Evolutionary conservation across 1,140 invertebrate species (phyloP).

Genomic region (Eulimnadia texana): DNA sequence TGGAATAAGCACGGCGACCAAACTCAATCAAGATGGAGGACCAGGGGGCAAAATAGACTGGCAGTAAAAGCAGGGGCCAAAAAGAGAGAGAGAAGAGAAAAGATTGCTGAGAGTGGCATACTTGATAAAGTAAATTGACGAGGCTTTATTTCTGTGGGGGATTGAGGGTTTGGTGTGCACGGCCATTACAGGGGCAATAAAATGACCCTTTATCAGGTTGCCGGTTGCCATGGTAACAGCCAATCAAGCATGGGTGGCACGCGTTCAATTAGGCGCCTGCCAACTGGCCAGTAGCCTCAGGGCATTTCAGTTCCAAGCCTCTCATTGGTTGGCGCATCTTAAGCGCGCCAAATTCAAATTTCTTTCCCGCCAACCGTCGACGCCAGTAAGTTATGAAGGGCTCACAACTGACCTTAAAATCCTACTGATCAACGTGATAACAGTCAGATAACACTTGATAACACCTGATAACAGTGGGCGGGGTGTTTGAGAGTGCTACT

Average conservation of each 20-base stretch:
- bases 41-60: too few species aligned
- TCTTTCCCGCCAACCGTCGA: too few species aligned
- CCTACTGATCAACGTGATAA: too few species aligned
- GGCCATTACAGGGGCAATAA: not conserved
- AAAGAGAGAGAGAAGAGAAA: not conserved
- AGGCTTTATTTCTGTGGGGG: not conserved
- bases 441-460: too few species aligned
- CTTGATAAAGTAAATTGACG: not conserved
- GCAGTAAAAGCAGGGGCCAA: too few species aligned
- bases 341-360: not conserved
- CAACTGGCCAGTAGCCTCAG: conserved; percentile 3
- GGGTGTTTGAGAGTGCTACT: too few species aligned
- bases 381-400: too few species aligned
- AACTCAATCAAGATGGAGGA: too few species aligned
- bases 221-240: conserved; percentile 19
- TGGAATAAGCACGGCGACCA: too few species aligned
- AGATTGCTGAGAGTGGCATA: not conserved
- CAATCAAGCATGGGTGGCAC: conserved; percentile 22
- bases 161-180: not conserved
- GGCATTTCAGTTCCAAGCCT: too few species aligned
- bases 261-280: conserved; percentile 9
- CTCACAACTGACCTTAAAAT: too few species aligned
- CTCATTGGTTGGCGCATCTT: not conserved
- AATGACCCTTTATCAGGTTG: conserved; percentile 6
- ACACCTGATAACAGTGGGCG: too few species aligned